Evolutionary conservation across 2,888 invertebrate species (phyloP), one percentile per base, ranked within the genome.

Genomic region (Watsonalla binaria): DNA sequence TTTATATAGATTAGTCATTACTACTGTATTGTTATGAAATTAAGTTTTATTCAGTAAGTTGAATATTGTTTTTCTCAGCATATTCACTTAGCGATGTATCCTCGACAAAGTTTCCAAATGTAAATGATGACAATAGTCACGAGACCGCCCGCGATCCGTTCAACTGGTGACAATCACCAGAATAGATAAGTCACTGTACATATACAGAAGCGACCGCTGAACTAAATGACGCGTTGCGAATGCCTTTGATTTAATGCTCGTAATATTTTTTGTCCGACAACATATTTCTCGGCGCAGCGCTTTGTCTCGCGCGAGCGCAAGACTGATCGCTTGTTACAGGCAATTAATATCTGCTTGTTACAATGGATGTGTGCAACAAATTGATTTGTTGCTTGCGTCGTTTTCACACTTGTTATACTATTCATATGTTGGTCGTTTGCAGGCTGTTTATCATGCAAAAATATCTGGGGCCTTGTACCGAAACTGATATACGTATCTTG

Each of bases 231-330:
- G 73, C 82, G 81, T 74, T 63, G 71, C 82, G 64, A 85, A 86
- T 84, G 71, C 56, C 53, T 59, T 62, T 82, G 80, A 86, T 86
- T 86, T 84, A 86, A 70, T 66, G 69, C 68, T 63, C 59, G 61
- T 65, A 52, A 68, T 67, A 61, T 72, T 68, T 66, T 68, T 66
- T 62, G 62, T 50, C 53, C 53, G 51, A 39, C 53, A 60, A 62
- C 62, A 55, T 53, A 55, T 59, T 54, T 54, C 55, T 62, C 70
- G 73, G 68, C 56, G 57, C 65, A 59, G 62, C 56, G 67, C 62
- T 57, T 57, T 51, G 60, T 66, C 61, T 59, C 52, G 61, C 47
- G 52, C 48, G 48, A 45, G 34, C 37, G 35, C 15, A 45, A n/a
- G 50, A 48, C 37, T 15, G 53, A 54, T 49, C 14, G 50, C 50